Evolutionary conservation across 2,113 vertebrate genomes (phyloP).

Genomic region (Alethe diademata): DNA sequence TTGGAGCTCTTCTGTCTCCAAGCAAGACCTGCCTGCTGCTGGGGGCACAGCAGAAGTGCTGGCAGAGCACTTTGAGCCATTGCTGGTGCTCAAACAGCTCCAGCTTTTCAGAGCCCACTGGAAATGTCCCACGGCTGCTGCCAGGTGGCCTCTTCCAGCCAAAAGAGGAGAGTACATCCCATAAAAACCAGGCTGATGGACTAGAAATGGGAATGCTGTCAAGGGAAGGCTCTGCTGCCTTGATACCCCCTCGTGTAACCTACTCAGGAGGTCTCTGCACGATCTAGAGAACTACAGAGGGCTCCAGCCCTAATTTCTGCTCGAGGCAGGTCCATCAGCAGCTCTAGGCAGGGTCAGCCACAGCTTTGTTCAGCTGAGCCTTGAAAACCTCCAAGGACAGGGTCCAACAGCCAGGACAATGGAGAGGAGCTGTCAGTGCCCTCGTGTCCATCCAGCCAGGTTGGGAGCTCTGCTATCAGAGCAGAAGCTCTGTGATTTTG

Average conservation of each 20-base stretch:
- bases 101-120: not conserved
- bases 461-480: not conserved
- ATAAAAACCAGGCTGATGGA: not conserved
- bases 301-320: not conserved
- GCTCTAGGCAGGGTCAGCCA: rapidly evolving
- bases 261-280: not conserved
- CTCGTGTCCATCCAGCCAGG: not conserved
- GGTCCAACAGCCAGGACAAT: not conserved
- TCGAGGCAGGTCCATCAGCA: not conserved
- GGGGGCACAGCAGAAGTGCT: not conserved
- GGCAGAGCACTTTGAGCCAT: not conserved
- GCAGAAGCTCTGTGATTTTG: not conserved
- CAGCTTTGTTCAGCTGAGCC: not conserved
- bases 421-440: not conserved
- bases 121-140: not conserved
- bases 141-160: not conserved
- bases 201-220: not conserved
- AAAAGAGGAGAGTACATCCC: not conserved
- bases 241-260: not conserved
- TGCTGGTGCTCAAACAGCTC: not conserved
- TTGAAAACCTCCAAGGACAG: not conserved
- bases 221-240: not conserved
- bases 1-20: not conserved
- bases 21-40: not conserved
- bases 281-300: not conserved